Evolutionary conservation across 2,888 invertebrate species (phyloP).

Genomic region (Drosophila recens): DNA sequence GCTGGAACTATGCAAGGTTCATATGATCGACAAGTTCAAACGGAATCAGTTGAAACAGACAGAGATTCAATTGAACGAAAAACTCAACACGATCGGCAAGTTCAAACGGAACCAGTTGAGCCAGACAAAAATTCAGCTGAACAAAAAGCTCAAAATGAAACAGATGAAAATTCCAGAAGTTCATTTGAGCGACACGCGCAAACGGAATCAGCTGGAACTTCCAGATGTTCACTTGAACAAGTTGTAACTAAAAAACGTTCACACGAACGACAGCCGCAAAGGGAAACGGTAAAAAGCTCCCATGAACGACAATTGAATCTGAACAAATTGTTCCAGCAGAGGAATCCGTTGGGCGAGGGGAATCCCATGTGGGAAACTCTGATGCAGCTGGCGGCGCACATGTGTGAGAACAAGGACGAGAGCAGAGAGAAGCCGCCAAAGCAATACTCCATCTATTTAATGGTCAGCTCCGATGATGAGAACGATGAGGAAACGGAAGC

Average conservation of each 20-base stretch:
- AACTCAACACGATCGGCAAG: neutral
- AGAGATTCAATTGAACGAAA: neutral
- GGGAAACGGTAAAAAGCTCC: neutral
- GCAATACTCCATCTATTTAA: slow-evolving; percentile 54
- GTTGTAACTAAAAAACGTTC: neutral
- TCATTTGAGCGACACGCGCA: neutral
- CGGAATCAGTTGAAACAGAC: neutral
- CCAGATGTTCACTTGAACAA: neutral
- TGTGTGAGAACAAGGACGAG: slow-evolving; percentile 36
- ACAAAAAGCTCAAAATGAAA: neutral
- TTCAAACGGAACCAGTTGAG: neutral
- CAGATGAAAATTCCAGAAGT: neutral
- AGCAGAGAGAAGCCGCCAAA: slow-evolving; percentile 14
- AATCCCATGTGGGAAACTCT: slow-evolving; percentile 44
- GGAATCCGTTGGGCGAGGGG: slow-evolving; percentile 18
- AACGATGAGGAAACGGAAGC: slow-evolving; percentile 9
- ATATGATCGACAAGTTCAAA: neutral
- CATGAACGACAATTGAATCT: slow-evolving; percentile 42
- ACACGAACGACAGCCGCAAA: neutral
- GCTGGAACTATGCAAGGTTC: too few species aligned
- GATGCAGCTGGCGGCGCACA: slow-evolving; percentile 45
- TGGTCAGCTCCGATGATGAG: slow-evolving; percentile 59
- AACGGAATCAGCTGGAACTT: neutral
- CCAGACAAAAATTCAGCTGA: neutral
- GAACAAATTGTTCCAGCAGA: slow-evolving; percentile 36